phyloP scores from a whole-genome alignment of 2,888 invertebrate species.

The Drosophila neonasuta region DNA sequence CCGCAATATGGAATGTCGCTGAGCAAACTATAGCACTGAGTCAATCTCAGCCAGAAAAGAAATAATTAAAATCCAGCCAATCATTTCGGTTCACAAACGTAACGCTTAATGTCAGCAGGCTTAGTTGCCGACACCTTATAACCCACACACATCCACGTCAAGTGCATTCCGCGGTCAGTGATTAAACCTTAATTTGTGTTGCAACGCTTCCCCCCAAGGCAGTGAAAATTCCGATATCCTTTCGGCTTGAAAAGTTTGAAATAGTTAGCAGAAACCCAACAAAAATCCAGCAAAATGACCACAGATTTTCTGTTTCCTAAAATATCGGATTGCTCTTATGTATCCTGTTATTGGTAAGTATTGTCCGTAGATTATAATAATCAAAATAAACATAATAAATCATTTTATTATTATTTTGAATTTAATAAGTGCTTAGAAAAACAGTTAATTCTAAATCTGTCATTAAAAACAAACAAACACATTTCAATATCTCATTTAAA shows the following conservation, averaged over 20 bases:
- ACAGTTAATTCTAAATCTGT: background rate
- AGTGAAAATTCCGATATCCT: slow-evolving; percentile 14
- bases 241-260: slow-evolving; percentile 2
- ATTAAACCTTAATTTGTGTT: slow-evolving; percentile 9
- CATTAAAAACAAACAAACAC: too few relatives aligned
- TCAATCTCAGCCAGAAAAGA: background rate
- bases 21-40: slow-evolving; percentile 4
- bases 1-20: slow-evolving; percentile 38
- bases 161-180: slow-evolving; percentile 11
- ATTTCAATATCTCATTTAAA: too few relatives aligned
- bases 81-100: background rate
- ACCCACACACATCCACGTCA: slow-evolving; percentile 12
- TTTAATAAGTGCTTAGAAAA: too few relatives aligned
- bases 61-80: background rate
- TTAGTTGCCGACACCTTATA: slow-evolving; percentile 24
- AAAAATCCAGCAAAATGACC: slow-evolving; percentile 72
- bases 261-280: slow-evolving; percentile 2
- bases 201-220: background rate
- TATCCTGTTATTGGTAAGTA: slow-evolving; percentile 93
- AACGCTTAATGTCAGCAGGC: slow-evolving; percentile 21
- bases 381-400: background rate
- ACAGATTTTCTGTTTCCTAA: slow-evolving; percentile 86
- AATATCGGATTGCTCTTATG: slow-evolving; percentile 91
- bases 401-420: too few relatives aligned
- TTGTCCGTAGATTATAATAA: background rate